Base-by-base conservation (phyloP, 2,888 invertebrate species). In the Lathronympha strigana region DNA sequence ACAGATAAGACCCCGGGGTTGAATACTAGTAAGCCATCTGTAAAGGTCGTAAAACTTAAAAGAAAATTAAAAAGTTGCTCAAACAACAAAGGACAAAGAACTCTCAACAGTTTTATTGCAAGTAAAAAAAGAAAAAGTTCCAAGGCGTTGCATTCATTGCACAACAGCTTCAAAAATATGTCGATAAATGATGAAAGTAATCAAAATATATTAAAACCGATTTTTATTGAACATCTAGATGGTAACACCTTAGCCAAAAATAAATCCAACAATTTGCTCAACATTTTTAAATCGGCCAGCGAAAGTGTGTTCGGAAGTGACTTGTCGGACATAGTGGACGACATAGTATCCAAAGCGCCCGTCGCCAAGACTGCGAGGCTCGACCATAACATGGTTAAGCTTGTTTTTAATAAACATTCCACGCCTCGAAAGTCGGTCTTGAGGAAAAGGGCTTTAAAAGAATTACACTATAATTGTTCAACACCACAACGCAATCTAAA, bases 11-110 rank as follows among this genome's bases (percentile, higher is more conserved):
- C 64, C 1, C 36, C 67, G 17, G 77, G 75, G 28, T 55, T 71
- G 1, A 83, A 86, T 68, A 69, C 76, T 1, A 89, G 84, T 63
- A 85, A 82, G 69, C 69, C 75, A 11, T 86, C 88, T 71, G 81
- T 90, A 1, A 89, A 89, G 68, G 82, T 91, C 1, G 89, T 84
- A 67, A 89, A 80, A 71, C 72, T 92, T 23, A 91, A 91, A 73
- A 80, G 91, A 69, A 90, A 90, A 79, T 72, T 86, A 4, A 90
- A 83, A 70, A 77, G 67, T 33, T 77, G 73, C 58, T 68, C 73
- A 9, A 83, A 80, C 47, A 81, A 72, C 60, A 84, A 81, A 71
- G 72, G 73, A 9, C 90, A 90, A 69, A 88, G 84, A 73, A 88
- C 88, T 0, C 82, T 91, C 9, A 87, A 88, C 33, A 90, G 87